These are phyloP conservation scores for Lepus timidus DNA, from an alignment of 2,113 vertebrate species.

Conservation along the genomic window DNA sequence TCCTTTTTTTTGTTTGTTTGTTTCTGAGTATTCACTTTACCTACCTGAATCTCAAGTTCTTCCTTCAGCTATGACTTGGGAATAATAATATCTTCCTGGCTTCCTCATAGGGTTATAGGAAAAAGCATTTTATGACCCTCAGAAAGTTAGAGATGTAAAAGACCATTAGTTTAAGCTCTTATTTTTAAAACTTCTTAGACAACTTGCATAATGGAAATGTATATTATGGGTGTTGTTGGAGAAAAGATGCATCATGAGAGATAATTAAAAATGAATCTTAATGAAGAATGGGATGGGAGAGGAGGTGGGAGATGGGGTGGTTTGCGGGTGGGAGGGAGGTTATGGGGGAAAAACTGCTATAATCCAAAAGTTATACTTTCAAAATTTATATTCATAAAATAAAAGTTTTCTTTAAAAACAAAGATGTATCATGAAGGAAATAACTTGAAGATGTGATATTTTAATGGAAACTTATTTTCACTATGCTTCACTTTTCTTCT, in stretches of 20 bases:
- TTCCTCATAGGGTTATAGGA: background rate
- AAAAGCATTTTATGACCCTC: constrained; percentile 33
- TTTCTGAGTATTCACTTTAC: background rate
- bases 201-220: background rate
- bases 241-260: too few species aligned
- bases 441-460: background rate
- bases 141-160: background rate
- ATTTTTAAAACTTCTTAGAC: constrained; percentile 51
- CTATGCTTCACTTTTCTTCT: background rate
- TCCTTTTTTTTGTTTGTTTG: background rate
- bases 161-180: constrained; percentile 14
- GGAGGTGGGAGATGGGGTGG: too few species aligned
- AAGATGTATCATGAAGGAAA: background rate
- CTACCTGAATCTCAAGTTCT: background rate
- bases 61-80: background rate
- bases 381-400: too few species aligned
- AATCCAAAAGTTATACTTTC: too few species aligned
- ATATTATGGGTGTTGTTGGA: background rate
- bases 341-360: too few species aligned
- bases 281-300: too few species aligned
- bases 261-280: too few species aligned
- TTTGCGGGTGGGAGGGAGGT: too few species aligned
- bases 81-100: background rate
- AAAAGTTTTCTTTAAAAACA: background rate
- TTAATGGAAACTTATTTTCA: background rate